phyloP scores from a whole-genome alignment of 2,888 invertebrate species.

The Drosophila picticornis region DNA sequence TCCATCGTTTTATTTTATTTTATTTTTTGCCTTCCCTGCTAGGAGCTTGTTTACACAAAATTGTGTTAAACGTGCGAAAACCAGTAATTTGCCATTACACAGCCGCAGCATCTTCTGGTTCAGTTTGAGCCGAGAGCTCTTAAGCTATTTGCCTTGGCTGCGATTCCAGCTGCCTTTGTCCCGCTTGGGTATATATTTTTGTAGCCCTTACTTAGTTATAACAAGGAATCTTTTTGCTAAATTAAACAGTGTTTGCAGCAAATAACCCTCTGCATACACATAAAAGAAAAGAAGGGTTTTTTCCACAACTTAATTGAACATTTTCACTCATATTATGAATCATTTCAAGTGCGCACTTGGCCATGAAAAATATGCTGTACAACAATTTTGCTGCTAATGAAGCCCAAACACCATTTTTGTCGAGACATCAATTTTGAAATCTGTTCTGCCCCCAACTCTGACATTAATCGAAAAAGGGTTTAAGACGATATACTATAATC shows the following conservation, averaged over 20 bases:
- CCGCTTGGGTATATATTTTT: slow-evolving; percentile 7
- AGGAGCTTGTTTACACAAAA: slow-evolving; percentile 68
- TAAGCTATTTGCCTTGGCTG: slow-evolving; percentile 33
- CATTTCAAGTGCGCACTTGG: slow-evolving; percentile 62
- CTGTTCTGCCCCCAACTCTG: slow-evolving; percentile 23
- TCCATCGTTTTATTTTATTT: not conserved
- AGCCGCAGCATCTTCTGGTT: slow-evolving; percentile 35
- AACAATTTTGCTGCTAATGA: slow-evolving; percentile 58
- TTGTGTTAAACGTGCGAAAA: slow-evolving; percentile 79
- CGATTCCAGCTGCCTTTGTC: slow-evolving; percentile 25
- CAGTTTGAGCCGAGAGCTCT: slow-evolving; percentile 6
- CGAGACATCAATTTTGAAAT: slow-evolving; percentile 32
- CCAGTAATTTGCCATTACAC: slow-evolving; percentile 75
- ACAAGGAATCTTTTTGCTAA: slow-evolving; percentile 65
- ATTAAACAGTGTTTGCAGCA: slow-evolving; percentile 42
- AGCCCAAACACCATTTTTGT: slow-evolving; percentile 42
- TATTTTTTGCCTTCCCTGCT: slow-evolving; percentile 16
- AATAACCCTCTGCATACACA: slow-evolving; percentile 53
- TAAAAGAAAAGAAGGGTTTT: slow-evolving; percentile 29
- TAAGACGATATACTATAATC: slow-evolving; percentile 12
- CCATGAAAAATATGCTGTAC: slow-evolving; percentile 36
- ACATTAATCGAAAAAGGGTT: slow-evolving; percentile 53
- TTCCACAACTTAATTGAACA: slow-evolving; percentile 68
- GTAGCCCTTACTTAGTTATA: slow-evolving; percentile 66
- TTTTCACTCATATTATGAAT: slow-evolving; percentile 61